Conservation (phyloP, 2,888 invertebrate species). For the Drosophila subsilvestris region DNA sequence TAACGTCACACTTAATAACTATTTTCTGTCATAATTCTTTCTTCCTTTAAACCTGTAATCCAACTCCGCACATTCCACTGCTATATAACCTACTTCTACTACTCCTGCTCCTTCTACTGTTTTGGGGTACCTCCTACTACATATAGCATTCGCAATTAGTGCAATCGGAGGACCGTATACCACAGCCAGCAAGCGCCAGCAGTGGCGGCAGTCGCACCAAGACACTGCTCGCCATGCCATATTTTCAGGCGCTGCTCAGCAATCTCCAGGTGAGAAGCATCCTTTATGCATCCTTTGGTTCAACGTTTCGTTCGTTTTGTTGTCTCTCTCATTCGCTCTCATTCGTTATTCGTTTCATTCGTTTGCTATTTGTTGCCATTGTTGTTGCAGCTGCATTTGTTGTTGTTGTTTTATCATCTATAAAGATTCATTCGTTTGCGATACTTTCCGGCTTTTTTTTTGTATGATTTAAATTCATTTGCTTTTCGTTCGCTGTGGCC, state of each 20-base stretch:
- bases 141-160: slow-evolving; percentile 82
- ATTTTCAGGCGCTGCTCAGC: slow-evolving; percentile 88
- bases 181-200: slow-evolving; percentile 83
- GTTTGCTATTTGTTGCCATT: slow-evolving; percentile 2
- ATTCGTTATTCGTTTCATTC: slow-evolving; percentile 11
- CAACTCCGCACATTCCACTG: slow-evolving; percentile 9
- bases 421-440: slow-evolving; percentile 25
- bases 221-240: slow-evolving; percentile 86
- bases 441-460: slow-evolving; percentile 10
- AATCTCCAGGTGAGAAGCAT: slow-evolving; percentile 89
- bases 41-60: slow-evolving; percentile 10
- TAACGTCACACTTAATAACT: slow-evolving; percentile 59
- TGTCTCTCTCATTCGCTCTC: not conserved
- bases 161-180: slow-evolving; percentile 82
- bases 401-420: slow-evolving; percentile 12
- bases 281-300: slow-evolving; percentile 19
- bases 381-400: not conserved
- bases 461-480: slow-evolving; percentile 58
- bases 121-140: slow-evolving; percentile 4
- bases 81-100: not conserved
- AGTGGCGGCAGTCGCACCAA: slow-evolving; percentile 84
- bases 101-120: no score
- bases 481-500: slow-evolving; percentile 29
- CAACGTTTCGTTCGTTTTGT: slow-evolving; percentile 17
- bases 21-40: slow-evolving; percentile 50